Evolutionary conservation across 2,113 vertebrate genomes (phyloP).

Genomic region (Microtus richardsoni): DNA sequence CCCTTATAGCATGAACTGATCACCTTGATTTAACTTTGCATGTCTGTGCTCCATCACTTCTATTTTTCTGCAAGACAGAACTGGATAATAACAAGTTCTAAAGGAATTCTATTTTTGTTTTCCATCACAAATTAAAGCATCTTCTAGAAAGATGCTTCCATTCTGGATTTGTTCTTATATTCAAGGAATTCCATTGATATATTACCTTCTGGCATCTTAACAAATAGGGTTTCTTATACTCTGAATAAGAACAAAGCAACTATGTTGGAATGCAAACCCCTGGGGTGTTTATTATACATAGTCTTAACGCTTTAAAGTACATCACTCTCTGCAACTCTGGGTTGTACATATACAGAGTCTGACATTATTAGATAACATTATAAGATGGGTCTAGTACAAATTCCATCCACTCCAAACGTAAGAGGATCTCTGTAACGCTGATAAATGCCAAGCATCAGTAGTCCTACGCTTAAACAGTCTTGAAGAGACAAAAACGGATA

Average conservation of each 20-base stretch:
- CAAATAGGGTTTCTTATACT: not conserved
- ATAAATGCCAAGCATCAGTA: conserved; percentile 75
- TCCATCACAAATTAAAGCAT: not conserved
- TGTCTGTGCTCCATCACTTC: not conserved
- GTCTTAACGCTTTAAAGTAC: not conserved
- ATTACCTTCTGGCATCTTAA: not conserved
- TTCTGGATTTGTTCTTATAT: not conserved
- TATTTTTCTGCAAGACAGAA: not conserved
- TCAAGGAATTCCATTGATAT: not conserved
- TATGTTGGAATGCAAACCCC: not conserved
- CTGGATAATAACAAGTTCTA: not conserved
- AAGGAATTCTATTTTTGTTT: not conserved
- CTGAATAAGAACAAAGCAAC: conserved; percentile 15
- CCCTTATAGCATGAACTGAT: not conserved
- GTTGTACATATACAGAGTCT: conserved; percentile 30
- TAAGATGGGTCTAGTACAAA: conserved; percentile 56
- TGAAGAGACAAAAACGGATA: conserved; percentile 65
- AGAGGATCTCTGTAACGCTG: conserved; percentile 67
- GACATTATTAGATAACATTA: conserved; percentile 60
- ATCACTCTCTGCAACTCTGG: not conserved
- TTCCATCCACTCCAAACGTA: conserved; percentile 33
- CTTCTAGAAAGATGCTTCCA: not conserved
- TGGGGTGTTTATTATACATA: not conserved
- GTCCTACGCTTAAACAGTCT: conserved; percentile 70
- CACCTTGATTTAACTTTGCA: too few species aligned